A percentile compares a stretch with the other conserved stretches of the same genome.
Evolutionary conservation across 2,113 vertebrate species (phyloP).

Genomic region (Proterorhinus semilunaris): DNA sequence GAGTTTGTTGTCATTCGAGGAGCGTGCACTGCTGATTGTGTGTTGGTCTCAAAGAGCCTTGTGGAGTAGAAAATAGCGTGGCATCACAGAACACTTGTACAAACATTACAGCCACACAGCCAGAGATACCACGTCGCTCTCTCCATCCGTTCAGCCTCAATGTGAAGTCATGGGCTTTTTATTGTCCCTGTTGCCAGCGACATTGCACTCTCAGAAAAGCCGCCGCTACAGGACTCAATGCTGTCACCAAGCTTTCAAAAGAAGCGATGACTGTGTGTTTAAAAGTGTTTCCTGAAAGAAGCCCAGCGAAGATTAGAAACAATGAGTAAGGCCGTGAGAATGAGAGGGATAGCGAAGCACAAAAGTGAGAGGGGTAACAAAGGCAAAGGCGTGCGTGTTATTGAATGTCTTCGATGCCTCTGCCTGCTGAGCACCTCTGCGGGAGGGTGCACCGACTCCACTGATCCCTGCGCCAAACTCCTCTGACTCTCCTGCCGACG

Average conservation of each 20-base stretch:
- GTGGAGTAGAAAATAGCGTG: conserved; percentile 66
- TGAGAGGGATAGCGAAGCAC: conserved; percentile 1
- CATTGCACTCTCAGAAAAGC: conserved; percentile 38
- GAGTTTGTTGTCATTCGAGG: conserved; percentile 48
- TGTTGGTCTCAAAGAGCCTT: conserved; percentile 42
- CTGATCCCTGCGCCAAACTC: conserved; percentile 37
- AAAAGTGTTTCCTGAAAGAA: conserved; percentile 12
- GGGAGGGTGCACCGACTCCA: conserved; percentile 35
- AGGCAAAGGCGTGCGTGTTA: conserved; percentile 28
- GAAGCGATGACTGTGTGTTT: neutral
- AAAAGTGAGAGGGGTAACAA: conserved; percentile 22
- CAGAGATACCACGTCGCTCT: conserved; percentile 40
- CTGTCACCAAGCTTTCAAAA: conserved; percentile 47
- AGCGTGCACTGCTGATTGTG: conserved; percentile 29
- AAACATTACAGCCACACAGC: conserved; percentile 53
- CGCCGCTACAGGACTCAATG: conserved; percentile 28
- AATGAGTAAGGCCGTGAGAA: neutral
- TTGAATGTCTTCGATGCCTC: conserved; percentile 27
- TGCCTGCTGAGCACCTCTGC: conserved; percentile 44
- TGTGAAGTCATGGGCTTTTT: conserved; percentile 43
- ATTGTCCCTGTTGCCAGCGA: conserved; percentile 45
- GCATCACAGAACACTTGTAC: conserved; percentile 41
- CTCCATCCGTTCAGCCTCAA: conserved; percentile 46
- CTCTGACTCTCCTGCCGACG: conserved; percentile 27
- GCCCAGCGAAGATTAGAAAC: conserved; percentile 14